Base-by-base conservation (phyloP, 2,888 invertebrate species). In the Amorpha juglandis region DNA sequence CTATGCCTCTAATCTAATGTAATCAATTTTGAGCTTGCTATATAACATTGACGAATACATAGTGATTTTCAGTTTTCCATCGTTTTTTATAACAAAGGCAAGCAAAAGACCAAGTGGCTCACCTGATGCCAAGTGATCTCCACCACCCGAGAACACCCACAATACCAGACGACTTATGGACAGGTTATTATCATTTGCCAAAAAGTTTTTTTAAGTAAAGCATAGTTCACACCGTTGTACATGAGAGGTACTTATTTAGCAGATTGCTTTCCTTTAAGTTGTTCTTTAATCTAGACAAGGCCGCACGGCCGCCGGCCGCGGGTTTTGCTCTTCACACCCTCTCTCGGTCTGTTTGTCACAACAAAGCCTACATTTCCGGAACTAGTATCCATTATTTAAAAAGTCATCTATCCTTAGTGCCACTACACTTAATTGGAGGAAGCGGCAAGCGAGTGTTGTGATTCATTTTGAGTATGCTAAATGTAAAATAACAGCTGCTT, bases 231-330 rank as follows among this genome's bases (percentile, higher is more conserved):
- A 63, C 55, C 76, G 73, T 71, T 50, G 71, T 65, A 71, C 74
- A 70, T 75, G 78, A 79, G 80, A 80, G 79, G 85, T 86, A 88
- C 92, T 92, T 93, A 92, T 93, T 93, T 93, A 92, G 91, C 91
- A 92, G 93, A 93, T 93, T 93, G 93, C 93, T 93, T 93, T 90
- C 90, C 90, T 92, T 91, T 91, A 92, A 93, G 92, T 91, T 91
- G 88, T 91, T 91, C 90, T 92, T 91, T 90, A 91, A 92, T 91
- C 89, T 88, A 86, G 88, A 86, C 78, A 88, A 87, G 84, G 86
- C 79, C 82, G 81, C 75, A 74, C 76, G 74, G 74, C 69, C 73
- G 71, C 66, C 75, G 74, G 73, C 69, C 71, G 70, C 66, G 69
- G 70, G 67, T 66, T 67, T 45, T 45, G 45, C 62, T 48, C 51